Evolutionary conservation across 1,140 invertebrate genomes (phyloP).

Genomic region (Ridgeia piscesae): DNA sequence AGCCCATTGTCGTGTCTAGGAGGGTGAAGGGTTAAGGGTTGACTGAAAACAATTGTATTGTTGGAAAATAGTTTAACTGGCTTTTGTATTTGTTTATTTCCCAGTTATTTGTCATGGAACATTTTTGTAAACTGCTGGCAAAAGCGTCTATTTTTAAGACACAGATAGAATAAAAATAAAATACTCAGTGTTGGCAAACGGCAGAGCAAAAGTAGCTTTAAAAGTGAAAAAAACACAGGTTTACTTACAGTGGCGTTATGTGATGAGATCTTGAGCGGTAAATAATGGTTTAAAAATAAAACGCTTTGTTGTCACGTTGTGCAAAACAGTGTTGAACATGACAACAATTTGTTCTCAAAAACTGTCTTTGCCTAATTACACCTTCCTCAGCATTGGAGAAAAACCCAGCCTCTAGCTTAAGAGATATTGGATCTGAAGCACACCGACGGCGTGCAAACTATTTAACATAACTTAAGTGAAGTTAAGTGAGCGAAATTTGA

Average conservation of each 20-base stretch:
- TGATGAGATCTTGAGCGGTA: not conserved
- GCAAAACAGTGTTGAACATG: not conserved
- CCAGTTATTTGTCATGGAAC: not conserved
- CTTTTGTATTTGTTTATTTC: not conserved
- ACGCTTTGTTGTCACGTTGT: not conserved
- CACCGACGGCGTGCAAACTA: not conserved
- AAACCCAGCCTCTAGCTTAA: not conserved
- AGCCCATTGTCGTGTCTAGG: not conserved
- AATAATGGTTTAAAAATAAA: not conserved
- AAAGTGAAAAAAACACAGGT: not conserved
- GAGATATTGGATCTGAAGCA: not conserved
- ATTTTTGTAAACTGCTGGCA: not conserved
- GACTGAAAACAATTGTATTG: not conserved
- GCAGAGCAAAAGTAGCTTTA: not conserved
- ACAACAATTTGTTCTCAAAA: not conserved
- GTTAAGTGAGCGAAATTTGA: not conserved
- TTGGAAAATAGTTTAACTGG: too few species aligned
- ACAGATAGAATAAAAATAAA: not conserved
- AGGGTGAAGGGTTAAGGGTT: too few species aligned
- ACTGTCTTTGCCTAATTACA: not conserved
- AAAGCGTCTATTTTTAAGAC: too few species aligned
- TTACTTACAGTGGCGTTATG: not conserved
- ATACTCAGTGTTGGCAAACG: not conserved
- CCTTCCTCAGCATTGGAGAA: not conserved
- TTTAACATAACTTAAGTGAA: not conserved